These are phyloP conservation scores for Hemicordylus capensis DNA, from an alignment of 2,113 vertebrate species.

Conservation along the genomic window DNA sequence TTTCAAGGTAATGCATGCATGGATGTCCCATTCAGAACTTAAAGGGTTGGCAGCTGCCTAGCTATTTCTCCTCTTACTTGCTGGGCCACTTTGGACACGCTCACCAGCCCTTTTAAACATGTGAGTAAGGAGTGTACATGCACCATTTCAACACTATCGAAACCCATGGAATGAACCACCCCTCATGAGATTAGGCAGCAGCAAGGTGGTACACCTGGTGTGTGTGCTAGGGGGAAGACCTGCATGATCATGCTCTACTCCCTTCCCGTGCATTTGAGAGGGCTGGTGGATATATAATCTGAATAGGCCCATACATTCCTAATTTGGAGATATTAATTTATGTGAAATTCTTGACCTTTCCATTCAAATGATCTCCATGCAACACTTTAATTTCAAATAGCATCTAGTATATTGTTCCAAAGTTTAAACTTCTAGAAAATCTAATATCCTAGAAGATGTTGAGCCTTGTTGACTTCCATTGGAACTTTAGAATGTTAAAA, in stretches of 20 bases:
- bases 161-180: too few species aligned
- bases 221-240: not conserved
- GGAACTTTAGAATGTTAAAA: not conserved
- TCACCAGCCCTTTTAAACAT: too few species aligned
- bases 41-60: not conserved
- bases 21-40: too few species aligned
- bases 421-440: conserved; percentile 1
- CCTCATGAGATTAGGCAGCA: too few species aligned
- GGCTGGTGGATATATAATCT: too few species aligned
- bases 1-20: not conserved
- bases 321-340: conserved; percentile 39
- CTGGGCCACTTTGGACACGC: too few species aligned
- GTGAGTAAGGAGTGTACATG: too few species aligned
- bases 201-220: too few species aligned
- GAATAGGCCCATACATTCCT: too few species aligned
- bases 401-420: not conserved
- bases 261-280: too few species aligned
- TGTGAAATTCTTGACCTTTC: conserved; percentile 40
- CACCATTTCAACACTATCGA: too few species aligned
- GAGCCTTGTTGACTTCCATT: conserved; percentile 1
- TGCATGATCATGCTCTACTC: too few species aligned
- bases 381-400: conserved; percentile 40
- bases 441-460: not conserved
- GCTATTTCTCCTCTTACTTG: not conserved
- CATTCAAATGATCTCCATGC: not conserved